Percentiles rank a stretch among this genome's conserved stretches.
Evolutionary conservation across 2,113 vertebrate genomes (phyloP).

Genomic region (Abramis brama): DNA sequence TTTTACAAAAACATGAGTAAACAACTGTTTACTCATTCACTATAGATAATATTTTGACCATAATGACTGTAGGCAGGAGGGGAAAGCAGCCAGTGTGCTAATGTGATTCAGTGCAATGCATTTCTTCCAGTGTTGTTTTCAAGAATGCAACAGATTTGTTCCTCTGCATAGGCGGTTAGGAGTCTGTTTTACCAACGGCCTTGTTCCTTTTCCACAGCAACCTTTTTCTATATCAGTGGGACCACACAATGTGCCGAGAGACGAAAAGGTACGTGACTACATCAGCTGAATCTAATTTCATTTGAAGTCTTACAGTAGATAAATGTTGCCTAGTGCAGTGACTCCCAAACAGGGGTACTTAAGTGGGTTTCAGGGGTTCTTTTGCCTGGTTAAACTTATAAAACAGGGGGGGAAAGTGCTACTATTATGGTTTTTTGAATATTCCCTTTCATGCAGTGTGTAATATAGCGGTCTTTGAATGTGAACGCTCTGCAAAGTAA

Average conservation of each 20-base stretch:
- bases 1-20: not conserved
- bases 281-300: not conserved
- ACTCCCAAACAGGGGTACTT: not conserved
- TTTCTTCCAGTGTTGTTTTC: not conserved
- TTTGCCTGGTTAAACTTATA: not conserved
- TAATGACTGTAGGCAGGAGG: not conserved
- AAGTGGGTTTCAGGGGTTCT: not conserved
- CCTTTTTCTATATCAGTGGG: not conserved
- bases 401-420: too few relatives aligned
- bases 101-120: not conserved
- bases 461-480: too few relatives aligned
- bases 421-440: too few relatives aligned
- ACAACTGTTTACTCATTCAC: not conserved
- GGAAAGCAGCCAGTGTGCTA: not conserved
- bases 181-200: not conserved
- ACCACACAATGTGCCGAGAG: not conserved
- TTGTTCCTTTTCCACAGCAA: not conserved
- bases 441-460: too few relatives aligned
- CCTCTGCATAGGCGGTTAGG: not conserved
- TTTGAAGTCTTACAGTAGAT: not conserved
- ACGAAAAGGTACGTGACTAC: not conserved
- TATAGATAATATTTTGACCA: not conserved
- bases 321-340: not conserved
- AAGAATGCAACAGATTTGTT: not conserved
- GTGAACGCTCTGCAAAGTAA: too few relatives aligned